phyloP scores from a whole-genome alignment of 2,888 invertebrate species.

The Vanessa cardui region DNA sequence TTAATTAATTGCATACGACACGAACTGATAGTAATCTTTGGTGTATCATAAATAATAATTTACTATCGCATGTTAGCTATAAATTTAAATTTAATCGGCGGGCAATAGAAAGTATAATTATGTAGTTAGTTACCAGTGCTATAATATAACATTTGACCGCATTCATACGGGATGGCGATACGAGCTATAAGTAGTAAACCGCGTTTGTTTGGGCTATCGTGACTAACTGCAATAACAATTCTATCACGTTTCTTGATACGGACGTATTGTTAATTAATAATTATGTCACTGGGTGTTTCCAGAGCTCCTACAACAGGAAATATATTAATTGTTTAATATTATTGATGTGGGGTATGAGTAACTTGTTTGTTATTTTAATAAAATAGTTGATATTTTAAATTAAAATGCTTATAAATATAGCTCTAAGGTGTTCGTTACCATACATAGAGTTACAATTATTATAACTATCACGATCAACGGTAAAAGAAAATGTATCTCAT shows the following conservation, averaged over 20 bases:
- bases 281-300: constrained; percentile 31
- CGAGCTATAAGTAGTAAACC: constrained; percentile 50
- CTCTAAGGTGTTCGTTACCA: too few species aligned
- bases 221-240: constrained; percentile 64
- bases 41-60: constrained; percentile 39
- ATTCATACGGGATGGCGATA: constrained; percentile 52
- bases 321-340: not conserved
- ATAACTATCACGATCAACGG: not conserved
- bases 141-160: constrained; percentile 59
- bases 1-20: constrained; percentile 29
- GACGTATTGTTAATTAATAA: constrained; percentile 23
- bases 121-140: constrained; percentile 51
- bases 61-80: constrained; percentile 37
- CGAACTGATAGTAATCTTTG: constrained; percentile 28
- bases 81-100: constrained; percentile 53
- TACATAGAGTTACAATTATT: too few species aligned
- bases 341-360: too few species aligned
- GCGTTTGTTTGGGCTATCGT: constrained; percentile 64
- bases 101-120: constrained; percentile 62
- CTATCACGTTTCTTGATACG: constrained; percentile 62
- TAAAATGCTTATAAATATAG: too few species aligned
- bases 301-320: constrained; percentile 21
- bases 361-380: too few species aligned
- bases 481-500: not conserved
- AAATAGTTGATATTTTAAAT: too few species aligned